Base-by-base conservation (phyloP, 2,888 invertebrate species). In the Netelia melanura region DNA sequence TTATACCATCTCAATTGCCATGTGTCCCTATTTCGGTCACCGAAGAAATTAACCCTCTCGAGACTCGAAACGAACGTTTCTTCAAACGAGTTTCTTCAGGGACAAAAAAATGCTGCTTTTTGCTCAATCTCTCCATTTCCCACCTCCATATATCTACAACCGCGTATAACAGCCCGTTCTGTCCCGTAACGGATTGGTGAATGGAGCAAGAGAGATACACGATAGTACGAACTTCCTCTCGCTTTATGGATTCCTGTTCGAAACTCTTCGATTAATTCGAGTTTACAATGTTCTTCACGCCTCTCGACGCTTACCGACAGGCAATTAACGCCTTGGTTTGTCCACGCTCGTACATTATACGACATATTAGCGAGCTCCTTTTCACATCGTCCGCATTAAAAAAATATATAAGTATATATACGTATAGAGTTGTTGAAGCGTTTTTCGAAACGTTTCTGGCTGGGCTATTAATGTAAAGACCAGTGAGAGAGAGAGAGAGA, bases 231-330 rank as follows among this genome's bases (percentile, higher is more conserved):
- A 68, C 85, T 86, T 90, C 78, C 77, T 89, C 1, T 1, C 2
- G 0, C 17, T n/a, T 91, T 79, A 90, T 92, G 88, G 6, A 62
- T 54, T 56, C 91, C 92, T 89, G 90, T 21, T 91, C 23, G 72
- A 82, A 85, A 87, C 87, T 90, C 90, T 91, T 90, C 90, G 90
- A 92, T 92, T 92, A 92, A 92, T 92, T 92, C 91, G 91, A 89
- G 89, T 92, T 92, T 92, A 92, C 92, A 92, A 91, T 90, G 91
- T 92, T 91, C 90, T 90, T 92, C 91, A 90, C 92, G 90, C 92
- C 91, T 92, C 88, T 79, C 80, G 81, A 86, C 87, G 86, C 86
- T 87, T 88, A 89, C 88, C 87, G 89, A 90, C 87, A 79, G 83
- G 65, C 88, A 89, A 90, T 91, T 91, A 91, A 91, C 89, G 88